Conservation (phyloP, 2,888 invertebrate species). For the Geophilus truncorum region DNA sequence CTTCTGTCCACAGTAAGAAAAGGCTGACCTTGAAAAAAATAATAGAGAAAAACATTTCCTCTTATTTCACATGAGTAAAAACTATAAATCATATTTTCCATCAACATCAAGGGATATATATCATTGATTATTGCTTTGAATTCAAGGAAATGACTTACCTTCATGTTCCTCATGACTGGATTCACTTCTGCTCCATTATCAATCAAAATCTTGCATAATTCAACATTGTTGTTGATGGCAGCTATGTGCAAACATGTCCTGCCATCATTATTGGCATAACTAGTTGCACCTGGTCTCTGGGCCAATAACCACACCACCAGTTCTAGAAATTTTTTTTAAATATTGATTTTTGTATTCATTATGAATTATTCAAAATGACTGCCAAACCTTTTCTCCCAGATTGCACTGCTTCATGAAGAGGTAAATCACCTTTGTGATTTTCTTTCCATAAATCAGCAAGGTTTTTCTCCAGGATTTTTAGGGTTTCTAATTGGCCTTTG, state of each 20-base stretch:
- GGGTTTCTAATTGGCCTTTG: slow-evolving; percentile 86
- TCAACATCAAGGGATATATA: too few relatives aligned
- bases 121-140: too few relatives aligned
- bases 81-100: too few relatives aligned
- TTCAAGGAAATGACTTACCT: too few relatives aligned
- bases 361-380: too few relatives aligned
- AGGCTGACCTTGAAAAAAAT: not conserved
- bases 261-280: slow-evolving; percentile 85
- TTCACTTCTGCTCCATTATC: slow-evolving; percentile 82
- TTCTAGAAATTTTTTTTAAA: too few relatives aligned
- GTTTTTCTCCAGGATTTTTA: slow-evolving; percentile 66
- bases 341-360: too few relatives aligned
- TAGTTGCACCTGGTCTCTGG: slow-evolving; percentile 72
- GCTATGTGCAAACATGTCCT: slow-evolving; percentile 90
- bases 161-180: slow-evolving; percentile 72
- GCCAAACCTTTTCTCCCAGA: slow-evolving; percentile 69
- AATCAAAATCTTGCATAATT: slow-evolving; percentile 79
- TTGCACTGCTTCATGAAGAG: slow-evolving; percentile 91
- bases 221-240: slow-evolving; percentile 86
- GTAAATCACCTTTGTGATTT: slow-evolving; percentile 89
- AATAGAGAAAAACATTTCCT: too few relatives aligned
- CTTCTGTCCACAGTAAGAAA: too few relatives aligned
- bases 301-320: slow-evolving; percentile 81
- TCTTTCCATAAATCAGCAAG: slow-evolving; percentile 87
- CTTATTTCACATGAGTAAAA: too few relatives aligned